Base-by-base conservation (phyloP, 2,797 vertebrate species). In the Ptychobarbus kaznakovi region DNA sequence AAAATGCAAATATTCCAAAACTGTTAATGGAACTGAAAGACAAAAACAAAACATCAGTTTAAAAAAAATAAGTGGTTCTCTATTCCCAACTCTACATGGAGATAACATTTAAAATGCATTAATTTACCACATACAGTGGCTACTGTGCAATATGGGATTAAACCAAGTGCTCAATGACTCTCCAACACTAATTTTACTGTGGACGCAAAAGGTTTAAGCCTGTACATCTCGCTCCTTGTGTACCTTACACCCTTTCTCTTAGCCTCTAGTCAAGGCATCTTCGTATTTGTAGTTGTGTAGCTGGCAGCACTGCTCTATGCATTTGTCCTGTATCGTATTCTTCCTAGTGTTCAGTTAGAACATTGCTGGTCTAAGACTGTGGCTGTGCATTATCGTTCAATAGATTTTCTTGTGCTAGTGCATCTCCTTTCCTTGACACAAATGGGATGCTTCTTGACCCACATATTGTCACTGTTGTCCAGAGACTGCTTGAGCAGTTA, bases 121-220 rank as follows among this genome's bases (percentile, higher is more conserved):
- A 0, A 40, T 56, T 18, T 28, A 44, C 22, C 25, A 38, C 40
- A 46, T 51, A 16, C 25, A 25, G 22, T 2, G 1, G 20, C n/a
- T 58, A 32, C 25, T 32, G 72, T 20, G 13, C 44, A 1, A 81
- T 28, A 58, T 82, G 51, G 18, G 12, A 40, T 73, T 63, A 66
- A 12, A 77, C 51, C 69, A 70, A n/a, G 68, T 68, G 3, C 22
- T 32, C 65, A 61, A 3, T 40, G 66, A 16, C 35, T 68, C 20
- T n/a, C 25, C 6, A 80, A 70, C 32, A 66, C 61, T 28, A 68
- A 73, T 25, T 68, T 66, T 40, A 35, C 49, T 20, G 22, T 81
- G 68, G 44, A 85, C 86, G 83, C 84, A 85, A 84, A 90, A 87
- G 88, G 83, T 87, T 92, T 80, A 86, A 87, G 89, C 63, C 79